A percentile compares a stretch with the other conserved stretches of the same genome.
Evolutionary conservation across 2,888 invertebrate species (phyloP).

Genomic region (Pheosia tremula): DNA sequence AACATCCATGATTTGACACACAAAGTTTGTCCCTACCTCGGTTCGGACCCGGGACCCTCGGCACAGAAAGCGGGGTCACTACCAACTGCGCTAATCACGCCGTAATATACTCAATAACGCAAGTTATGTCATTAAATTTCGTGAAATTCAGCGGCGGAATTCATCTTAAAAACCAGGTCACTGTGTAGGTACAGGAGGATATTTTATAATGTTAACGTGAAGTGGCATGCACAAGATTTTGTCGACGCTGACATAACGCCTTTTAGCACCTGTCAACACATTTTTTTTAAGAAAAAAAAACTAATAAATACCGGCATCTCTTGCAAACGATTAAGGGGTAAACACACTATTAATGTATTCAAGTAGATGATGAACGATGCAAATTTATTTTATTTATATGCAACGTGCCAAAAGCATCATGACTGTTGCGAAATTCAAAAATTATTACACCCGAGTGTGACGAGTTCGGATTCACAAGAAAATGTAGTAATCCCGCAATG

Average conservation of each 20-base stretch:
- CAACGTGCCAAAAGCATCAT: constrained; percentile 3
- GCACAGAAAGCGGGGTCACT: no score
- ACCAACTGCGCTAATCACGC: not conserved
- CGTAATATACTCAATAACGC: constrained; percentile 31
- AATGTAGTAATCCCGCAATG: no score
- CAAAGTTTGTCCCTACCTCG: no score
- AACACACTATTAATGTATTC: not conserved
- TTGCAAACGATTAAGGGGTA: not conserved
- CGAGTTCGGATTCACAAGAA: not conserved
- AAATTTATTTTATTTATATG: constrained; percentile 1
- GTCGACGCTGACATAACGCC: constrained; percentile 30
- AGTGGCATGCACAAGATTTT: constrained; percentile 26
- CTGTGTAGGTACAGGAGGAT: constrained; percentile 32
- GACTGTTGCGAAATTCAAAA: not conserved
- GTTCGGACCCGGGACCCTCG: no score
- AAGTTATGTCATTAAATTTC: constrained; percentile 40
- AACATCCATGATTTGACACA: no score
- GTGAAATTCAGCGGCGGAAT: constrained; percentile 37
- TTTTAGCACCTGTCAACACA: constrained; percentile 38
- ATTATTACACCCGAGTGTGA: not conserved
- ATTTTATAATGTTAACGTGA: constrained; percentile 33
- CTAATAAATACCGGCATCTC: not conserved
- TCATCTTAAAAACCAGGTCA: constrained; percentile 45
- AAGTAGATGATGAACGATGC: constrained; percentile 1
- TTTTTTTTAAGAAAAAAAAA: constrained; percentile 21